Evolutionary conservation across 2,113 vertebrate genomes (phyloP), one percentile per base, ranked within the genome.

Genomic region (Corydoras sp.): DNA sequence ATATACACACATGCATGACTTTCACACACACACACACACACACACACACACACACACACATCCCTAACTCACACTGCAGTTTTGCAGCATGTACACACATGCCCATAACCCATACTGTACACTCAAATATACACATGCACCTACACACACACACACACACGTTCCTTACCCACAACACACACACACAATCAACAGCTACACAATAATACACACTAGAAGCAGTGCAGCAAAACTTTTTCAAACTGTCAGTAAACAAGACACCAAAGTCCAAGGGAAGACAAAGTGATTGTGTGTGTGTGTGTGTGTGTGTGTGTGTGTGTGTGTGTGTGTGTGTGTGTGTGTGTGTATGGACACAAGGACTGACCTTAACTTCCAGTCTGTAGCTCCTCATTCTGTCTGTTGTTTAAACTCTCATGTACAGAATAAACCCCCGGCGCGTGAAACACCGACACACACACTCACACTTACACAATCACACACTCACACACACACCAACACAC

Each of bases 281-380:
- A 43, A 43, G 7, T 43, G 4, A 43, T 4, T 43, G 35, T 43
- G 35, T 43, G 35, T 43, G 35, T 43, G 35, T 62, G 61, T 62
- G 32, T 62, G 59, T 59, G 58, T 59, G 58, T 59, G 58, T 59
- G 13, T 18, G 13, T 10, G 61, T 43, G 32, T 62, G 59, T 29
- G 43, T 62, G 50, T 54, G 64, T 32, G 51, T 53, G 18, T 9
- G 13, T 7, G 60, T 35, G 60, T 35, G 58, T 24, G 56, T 71
- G 49, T 65, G 63, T 53, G 49, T 65, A 11, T n/a, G 13, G 6
- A 4, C 4, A 13, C 12, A 50, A 13, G 11, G 53, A 62, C 65
- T 73, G 48, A 79, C 77, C 77, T 79, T 73, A 14, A n/a, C 32
- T 49, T 55, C 50, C 56, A 75, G 48, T 54, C 32, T 9, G 24